phyloP scores from a whole-genome alignment of 2,888 invertebrate species.

The Rhabditophanes sp. region DNA sequence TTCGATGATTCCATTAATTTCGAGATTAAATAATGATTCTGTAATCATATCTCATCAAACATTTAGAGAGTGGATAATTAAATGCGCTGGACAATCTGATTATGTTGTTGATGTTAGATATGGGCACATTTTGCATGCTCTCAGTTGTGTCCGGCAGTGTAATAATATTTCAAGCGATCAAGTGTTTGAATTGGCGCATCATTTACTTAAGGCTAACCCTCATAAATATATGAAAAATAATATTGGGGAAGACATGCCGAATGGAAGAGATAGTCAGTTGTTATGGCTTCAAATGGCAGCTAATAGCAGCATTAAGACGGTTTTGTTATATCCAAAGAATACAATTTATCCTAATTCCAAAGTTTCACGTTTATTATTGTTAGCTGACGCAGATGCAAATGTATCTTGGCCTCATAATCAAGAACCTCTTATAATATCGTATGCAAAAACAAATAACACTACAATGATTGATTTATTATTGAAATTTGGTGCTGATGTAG shows the following conservation, averaged over 20 bases:
- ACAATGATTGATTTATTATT: constrained; percentile 75
- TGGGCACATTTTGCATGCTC: constrained; percentile 80
- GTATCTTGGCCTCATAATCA: constrained; percentile 50
- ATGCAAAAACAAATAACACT: constrained; percentile 73
- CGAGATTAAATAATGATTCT: constrained; percentile 74
- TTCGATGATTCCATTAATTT: constrained; percentile 67
- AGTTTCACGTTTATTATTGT: constrained; percentile 65
- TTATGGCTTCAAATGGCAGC: constrained; percentile 16
- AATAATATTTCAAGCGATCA: constrained; percentile 71
- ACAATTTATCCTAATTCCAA: constrained; percentile 18
- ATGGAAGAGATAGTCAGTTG: constrained; percentile 14
- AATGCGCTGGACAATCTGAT: constrained; percentile 59
- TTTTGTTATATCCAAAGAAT: constrained; percentile 15
- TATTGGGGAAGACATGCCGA: constrained; percentile 15
- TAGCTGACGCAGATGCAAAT: constrained; percentile 75
- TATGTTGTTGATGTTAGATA: constrained; percentile 76
- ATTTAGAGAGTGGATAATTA: constrained; percentile 85
- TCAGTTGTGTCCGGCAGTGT: constrained; percentile 69
- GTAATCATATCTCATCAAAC: constrained; percentile 96
- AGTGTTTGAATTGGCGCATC: constrained; percentile 80
- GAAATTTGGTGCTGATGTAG: constrained; percentile 77
- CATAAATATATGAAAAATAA: constrained; percentile 53
- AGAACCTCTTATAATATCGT: constrained; percentile 65
- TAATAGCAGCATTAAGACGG: constrained; percentile 5
- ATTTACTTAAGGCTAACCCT: constrained; percentile 85